Evolutionary conservation across 2,888 invertebrate species (phyloP), one percentile per base, ranked within the genome.

Genomic region (Octodonta nipae): DNA sequence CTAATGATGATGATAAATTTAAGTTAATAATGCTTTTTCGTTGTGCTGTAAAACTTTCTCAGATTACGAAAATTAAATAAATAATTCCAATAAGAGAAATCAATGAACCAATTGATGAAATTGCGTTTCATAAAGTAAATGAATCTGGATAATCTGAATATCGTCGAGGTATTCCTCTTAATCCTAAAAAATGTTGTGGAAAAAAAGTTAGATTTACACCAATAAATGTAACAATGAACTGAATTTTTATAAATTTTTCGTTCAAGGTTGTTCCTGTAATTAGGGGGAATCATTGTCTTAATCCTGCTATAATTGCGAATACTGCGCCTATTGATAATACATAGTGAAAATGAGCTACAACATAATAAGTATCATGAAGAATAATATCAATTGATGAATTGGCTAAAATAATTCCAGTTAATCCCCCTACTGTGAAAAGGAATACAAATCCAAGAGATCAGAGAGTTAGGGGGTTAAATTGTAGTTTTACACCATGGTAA

Each of bases 291-390:
- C 32, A 34, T 13, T 29, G 32, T 28, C 33, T 13, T 36, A 33
- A 22, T 15, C 20, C 30, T 17, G 30, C 30, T 33, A 33, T 17
- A 33, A 36, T 35, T 2, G 40, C 40, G 36, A 39, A 39, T 26
- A 36, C 36, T 15, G 39, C 36, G n/a, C 36, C 39, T 33, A 39
- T 39, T n/a, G 42, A 35, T 31, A 35, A 35, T 34, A 35, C 25
- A n/a, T n/a, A n/a, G n/a, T n/a, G n/a, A n/a, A n/a, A n/a, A n/a
- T n/a, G n/a, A 31, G 38, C 81, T 17, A 83, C 81, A 30, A 83
- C 81, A 70, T 83, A 85, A 57, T 83, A 83, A n/a, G 81, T 82
- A 54, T 84, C 83, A 64, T 84, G 82, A 7, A 83, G 41, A 37
- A 75, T 66, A 61, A 81, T 74, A 68, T 84, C 83, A 64, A 84